phyloP scores from a whole-genome alignment of 2,797 vertebrate species.

The Channa striata region DNA sequence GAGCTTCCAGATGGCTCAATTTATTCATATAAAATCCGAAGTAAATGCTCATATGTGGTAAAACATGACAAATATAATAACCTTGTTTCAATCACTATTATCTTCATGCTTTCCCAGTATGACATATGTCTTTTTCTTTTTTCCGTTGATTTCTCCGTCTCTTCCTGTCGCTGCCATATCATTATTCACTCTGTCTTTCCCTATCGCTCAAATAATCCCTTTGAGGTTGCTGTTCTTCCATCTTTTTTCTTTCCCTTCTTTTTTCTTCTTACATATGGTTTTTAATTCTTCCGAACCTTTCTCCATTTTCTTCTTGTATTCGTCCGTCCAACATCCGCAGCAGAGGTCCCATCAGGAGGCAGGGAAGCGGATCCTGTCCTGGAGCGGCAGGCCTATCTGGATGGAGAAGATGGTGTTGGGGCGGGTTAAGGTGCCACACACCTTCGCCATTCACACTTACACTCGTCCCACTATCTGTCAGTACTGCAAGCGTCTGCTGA shows the following conservation, averaged over 20 bases:
- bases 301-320: neutral
- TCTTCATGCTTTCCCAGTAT: constrained; percentile 20
- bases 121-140: constrained; percentile 37
- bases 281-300: constrained; percentile 36
- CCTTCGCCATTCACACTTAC: constrained; percentile 96
- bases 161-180: constrained; percentile 36
- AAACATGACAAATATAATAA: constrained; percentile 51
- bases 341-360: constrained; percentile 92
- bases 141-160: constrained; percentile 39
- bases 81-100: constrained; percentile 9
- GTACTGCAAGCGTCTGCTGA: constrained; percentile 96
- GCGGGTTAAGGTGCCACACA: constrained; percentile 96
- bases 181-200: constrained; percentile 42
- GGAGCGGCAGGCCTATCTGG: constrained; percentile 98
- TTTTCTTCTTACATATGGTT: constrained; percentile 38
- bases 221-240: constrained; percentile 25
- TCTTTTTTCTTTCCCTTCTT: constrained; percentile 12
- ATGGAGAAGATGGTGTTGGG: constrained; percentile 99
- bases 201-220: constrained; percentile 31
- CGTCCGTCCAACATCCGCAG: constrained; percentile 64
- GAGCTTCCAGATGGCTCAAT: constrained; percentile 33
- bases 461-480: constrained; percentile 97
- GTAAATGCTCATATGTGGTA: constrained; percentile 48
- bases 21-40: constrained; percentile 32
- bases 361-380: constrained; percentile 95